Conservation (phyloP, 2,888 invertebrate genomes). For the Andrena fulva region DNA sequence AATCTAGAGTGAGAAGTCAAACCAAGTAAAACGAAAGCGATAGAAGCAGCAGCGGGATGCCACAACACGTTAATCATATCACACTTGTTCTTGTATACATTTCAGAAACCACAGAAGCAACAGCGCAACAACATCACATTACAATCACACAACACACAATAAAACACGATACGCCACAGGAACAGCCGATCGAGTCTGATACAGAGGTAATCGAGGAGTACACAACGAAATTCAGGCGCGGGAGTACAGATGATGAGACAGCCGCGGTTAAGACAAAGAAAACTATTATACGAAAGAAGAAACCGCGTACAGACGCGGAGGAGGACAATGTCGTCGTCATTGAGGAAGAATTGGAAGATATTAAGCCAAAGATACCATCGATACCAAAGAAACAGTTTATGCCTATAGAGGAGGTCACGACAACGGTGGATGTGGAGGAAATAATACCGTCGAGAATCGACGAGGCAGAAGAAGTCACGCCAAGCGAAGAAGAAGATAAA, state of each 20-base stretch:
- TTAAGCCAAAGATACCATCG: conserved; percentile 74
- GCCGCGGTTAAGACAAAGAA: conserved; percentile 81
- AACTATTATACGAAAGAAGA: conserved; percentile 80
- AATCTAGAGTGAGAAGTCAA: conserved; percentile 73
- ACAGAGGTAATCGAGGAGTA: conserved; percentile 82
- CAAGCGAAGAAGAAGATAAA: conserved; percentile 45
- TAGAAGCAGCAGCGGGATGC: conserved; percentile 56
- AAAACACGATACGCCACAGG: conserved; percentile 79
- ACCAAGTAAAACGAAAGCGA: conserved; percentile 68
- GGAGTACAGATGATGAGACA: conserved; percentile 77
- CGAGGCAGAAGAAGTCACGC: conserved; percentile 75
- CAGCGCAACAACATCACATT: conserved; percentile 79
- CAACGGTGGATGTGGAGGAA: conserved; percentile 73
- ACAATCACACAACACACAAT: conserved; percentile 79
- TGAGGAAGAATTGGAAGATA: conserved; percentile 82
- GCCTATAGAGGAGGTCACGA: conserved; percentile 80
- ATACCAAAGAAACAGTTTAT: conserved; percentile 82
- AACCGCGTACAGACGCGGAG: conserved; percentile 65
- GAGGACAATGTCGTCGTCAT: conserved; percentile 79
- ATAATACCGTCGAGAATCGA: conserved; percentile 77
- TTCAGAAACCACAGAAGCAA: conserved; percentile 84
- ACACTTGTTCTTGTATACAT: conserved; percentile 81
- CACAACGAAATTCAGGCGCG: conserved; percentile 81
- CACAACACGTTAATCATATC: conserved; percentile 74
- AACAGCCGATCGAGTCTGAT: conserved; percentile 78